Base-by-base conservation (phyloP, 2,888 invertebrate genomes). In the Sesia apiformis region DNA sequence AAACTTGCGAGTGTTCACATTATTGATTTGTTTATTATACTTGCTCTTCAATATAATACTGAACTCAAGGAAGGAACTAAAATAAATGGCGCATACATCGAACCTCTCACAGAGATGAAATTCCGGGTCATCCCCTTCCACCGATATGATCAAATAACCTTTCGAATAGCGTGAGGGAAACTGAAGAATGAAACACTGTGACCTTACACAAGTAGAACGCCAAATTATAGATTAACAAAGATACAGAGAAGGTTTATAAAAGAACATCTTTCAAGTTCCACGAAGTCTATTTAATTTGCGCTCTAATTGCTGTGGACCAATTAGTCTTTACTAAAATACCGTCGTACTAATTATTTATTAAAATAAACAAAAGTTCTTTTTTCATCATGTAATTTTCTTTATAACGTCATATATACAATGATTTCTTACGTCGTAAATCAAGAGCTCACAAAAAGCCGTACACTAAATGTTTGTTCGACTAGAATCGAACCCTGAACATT, bases 41-140 rank as follows among this genome's bases (percentile, higher is more conserved):
- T 23, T 23, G 23, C 23, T 23, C 23, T 23, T 23, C 23, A 23
- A 23, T 23, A 23, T 23, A 23, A 23, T 23, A 23, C 23, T 23
- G 23, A 23, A 23, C 23, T 23, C 23, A 23, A 23, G 23, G 39
- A 38, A 73, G 76, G 75, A 81, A 78, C 76, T 82, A 78, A 80
- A 82, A 84, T 83, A 84, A 82, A 84, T 81, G 75, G 74, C 70
- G 73, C 75, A 82, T 84, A 81, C 77, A 76, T 74, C 64, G 75
- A 79, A 74, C 74, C 83, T 82, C 75, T 82, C 75, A 75, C 65
- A 64, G 64, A 78, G 81, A 84, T 83, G 83, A 82, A 84, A 84
- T 85, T 83, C 79, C 77, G 74, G 74, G 74, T 76, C 75, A 66
- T 60, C 66, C 70, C 72, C 66, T 62, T 70, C 65, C 65, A 65